Percentiles rank a stretch among this genome's conserved stretches.
Conservation (phyloP, 2,888 invertebrate genomes). For the Acanthosepion lycidas region DNA sequence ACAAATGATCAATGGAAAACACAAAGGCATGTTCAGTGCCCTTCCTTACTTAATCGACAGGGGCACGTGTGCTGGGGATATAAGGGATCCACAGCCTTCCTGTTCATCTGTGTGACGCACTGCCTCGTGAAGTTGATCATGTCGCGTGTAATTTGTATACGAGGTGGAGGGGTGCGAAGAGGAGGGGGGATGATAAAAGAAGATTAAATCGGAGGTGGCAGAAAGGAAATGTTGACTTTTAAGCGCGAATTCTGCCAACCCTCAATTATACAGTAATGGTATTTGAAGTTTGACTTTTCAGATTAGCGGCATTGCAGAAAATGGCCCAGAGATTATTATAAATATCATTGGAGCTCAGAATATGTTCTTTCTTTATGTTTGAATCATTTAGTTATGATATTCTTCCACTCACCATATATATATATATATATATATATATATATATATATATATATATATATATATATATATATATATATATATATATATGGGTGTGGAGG, state of each 20-base stretch:
- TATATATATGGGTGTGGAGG: too few species aligned
- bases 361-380: not conserved
- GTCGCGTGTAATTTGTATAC: not conserved
- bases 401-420: not conserved
- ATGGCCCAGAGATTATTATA: not conserved
- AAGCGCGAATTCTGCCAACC: not conserved
- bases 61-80: not conserved
- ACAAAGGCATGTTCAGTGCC: not conserved
- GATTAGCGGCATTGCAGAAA: not conserved
- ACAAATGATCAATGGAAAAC: not conserved
- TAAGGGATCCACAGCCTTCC: not conserved
- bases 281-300: not conserved
- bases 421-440: not conserved
- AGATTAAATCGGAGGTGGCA: not conserved
- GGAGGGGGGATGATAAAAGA: not conserved
- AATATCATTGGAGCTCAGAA: not conserved
- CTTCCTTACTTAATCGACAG: not conserved
- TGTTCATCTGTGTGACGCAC: conserved; percentile 4
- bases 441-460: too few species aligned
- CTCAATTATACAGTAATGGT: not conserved
- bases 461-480: not conserved
- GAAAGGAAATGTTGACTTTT: not conserved
- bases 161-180: not conserved
- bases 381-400: too few species aligned
- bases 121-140: conserved; percentile 16